Conservation (phyloP, 2,797 vertebrate species). For the Hydrolagus colliei region DNA sequence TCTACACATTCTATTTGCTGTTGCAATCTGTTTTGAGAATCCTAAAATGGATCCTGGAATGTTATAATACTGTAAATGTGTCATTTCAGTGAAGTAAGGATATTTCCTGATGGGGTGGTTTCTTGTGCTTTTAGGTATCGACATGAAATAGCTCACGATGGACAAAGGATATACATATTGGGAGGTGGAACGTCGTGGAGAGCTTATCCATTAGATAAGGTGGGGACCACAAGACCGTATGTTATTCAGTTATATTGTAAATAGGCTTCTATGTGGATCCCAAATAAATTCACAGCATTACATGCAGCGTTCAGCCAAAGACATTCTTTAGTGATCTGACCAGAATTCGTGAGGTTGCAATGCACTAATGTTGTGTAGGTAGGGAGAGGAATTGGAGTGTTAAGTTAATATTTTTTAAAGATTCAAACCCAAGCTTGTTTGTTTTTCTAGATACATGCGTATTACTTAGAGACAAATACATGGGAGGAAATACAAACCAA, state of each 20-base stretch:
- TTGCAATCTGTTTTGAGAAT: not conserved
- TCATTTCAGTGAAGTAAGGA: not conserved
- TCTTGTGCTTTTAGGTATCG: slow-evolving; percentile 70
- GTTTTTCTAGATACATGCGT: slow-evolving; percentile 78
- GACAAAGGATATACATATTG: slow-evolving; percentile 89
- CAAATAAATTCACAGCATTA: no score
- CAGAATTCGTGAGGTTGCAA: not conserved
- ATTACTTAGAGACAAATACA: slow-evolving; percentile 95
- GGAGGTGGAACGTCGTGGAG: slow-evolving; percentile 97
- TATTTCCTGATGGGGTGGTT: slow-evolving; percentile 25
- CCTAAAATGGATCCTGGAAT: not conserved
- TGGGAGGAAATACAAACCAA: slow-evolving; percentile 95
- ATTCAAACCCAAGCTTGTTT: slow-evolving; percentile 26
- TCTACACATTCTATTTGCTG: no score
- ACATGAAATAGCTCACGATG: slow-evolving; percentile 93
- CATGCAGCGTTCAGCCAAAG: no score
- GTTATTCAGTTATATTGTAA: no score
- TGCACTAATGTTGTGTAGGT: not conserved
- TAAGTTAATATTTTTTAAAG: not conserved
- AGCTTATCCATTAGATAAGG: slow-evolving; percentile 93
- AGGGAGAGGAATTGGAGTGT: not conserved
- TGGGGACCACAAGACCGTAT: slow-evolving; percentile 40
- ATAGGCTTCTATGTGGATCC: no score
- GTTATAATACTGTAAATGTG: not conserved
- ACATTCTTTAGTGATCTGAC: no score